phyloP scores from a whole-genome alignment of 2,113 vertebrate genomes.

The Cyphomyrus discorhynchus region DNA sequence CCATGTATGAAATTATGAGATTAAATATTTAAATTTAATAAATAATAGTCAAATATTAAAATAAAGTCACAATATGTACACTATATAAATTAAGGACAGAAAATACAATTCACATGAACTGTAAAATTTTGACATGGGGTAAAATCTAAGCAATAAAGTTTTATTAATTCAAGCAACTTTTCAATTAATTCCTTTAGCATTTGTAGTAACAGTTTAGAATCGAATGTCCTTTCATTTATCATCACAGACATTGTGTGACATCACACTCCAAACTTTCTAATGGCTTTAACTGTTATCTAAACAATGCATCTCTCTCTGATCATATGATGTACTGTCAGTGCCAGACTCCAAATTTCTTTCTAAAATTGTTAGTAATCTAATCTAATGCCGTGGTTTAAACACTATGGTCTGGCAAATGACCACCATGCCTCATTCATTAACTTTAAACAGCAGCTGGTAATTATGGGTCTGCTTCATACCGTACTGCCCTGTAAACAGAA shows the following conservation, averaged over 20 bases:
- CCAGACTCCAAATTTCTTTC: background rate
- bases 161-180: background rate
- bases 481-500: background rate
- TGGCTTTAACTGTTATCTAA: background rate
- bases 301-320: background rate
- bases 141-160: background rate
- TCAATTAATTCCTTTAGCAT: background rate
- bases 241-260: background rate
- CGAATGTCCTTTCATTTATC: background rate
- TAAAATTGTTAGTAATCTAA: background rate
- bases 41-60: conserved; percentile 58
- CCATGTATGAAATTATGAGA: conserved; percentile 28
- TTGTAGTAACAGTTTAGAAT: background rate
- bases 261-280: background rate
- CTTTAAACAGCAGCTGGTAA: background rate
- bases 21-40: conserved; percentile 63
- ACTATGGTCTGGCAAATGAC: background rate
- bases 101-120: background rate
- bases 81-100: conserved; percentile 38
- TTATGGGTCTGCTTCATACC: background rate
- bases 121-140: background rate
- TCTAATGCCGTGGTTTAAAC: background rate
- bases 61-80: conserved; percentile 59
- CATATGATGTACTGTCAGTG: background rate
- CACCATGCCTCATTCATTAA: background rate